Conservation (phyloP, 2,888 invertebrate genomes). For the Ormyrus thymus region DNA sequence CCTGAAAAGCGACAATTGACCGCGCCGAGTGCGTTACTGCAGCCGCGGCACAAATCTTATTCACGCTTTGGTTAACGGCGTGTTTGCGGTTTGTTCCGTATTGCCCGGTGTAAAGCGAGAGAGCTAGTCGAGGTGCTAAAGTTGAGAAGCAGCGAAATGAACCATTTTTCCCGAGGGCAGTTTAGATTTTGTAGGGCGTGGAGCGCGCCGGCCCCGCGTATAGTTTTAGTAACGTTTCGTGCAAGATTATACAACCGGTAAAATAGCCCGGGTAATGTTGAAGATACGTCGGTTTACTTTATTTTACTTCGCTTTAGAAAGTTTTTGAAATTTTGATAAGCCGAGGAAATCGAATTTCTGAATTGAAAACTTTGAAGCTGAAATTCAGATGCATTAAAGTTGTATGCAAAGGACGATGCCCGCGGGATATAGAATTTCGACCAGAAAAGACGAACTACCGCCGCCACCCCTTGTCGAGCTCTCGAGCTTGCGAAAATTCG, state of each 20-base stretch:
- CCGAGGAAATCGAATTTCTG: slow-evolving; percentile 18
- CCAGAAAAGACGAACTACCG: background rate
- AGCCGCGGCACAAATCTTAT: no score
- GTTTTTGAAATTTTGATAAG: slow-evolving; percentile 32
- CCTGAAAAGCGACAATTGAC: background rate
- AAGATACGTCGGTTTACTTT: background rate
- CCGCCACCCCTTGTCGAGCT: no score
- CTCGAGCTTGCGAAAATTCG: no score
- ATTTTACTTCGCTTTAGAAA: background rate
- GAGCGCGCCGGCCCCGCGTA: background rate
- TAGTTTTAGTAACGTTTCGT: slow-evolving; percentile 1
- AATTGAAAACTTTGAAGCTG: slow-evolving; percentile 33
- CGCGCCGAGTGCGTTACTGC: background rate
- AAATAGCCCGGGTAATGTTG: background rate
- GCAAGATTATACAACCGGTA: background rate
- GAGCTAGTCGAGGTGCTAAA: background rate
- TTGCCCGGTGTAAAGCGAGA: background rate
- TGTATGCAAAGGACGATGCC: slow-evolving; percentile 26
- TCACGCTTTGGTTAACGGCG: background rate
- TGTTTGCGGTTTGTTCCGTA: background rate
- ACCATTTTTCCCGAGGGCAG: background rate
- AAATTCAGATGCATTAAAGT: slow-evolving; percentile 36
- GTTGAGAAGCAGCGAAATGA: background rate
- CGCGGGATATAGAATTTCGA: slow-evolving; percentile 8
- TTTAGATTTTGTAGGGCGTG: slow-evolving; percentile 5